Evolutionary conservation across 2,113 vertebrate species (phyloP).

Genomic region (Mohoua ochrocephala): DNA sequence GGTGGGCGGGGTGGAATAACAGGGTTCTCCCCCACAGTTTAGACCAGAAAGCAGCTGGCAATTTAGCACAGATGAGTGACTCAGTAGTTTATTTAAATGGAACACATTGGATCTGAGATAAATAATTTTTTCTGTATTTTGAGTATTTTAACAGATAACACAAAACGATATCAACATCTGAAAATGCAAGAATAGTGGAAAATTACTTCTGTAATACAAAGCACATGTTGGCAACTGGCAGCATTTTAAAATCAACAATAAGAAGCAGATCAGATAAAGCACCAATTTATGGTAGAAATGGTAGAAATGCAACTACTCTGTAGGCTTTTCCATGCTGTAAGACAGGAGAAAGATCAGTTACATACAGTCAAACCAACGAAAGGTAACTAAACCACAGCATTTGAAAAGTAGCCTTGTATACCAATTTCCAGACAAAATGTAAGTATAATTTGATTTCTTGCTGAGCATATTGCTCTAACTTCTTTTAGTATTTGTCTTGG

Average conservation of each 20-base stretch:
- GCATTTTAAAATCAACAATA: not conserved
- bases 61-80: not conserved
- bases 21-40: not conserved
- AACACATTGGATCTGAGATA: not conserved
- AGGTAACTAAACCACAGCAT: not conserved
- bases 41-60: not conserved
- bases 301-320: not conserved
- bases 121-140: not conserved
- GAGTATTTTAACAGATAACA: not conserved
- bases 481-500: not conserved
- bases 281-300: not conserved
- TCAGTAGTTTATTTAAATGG: conserved; percentile 5
- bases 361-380: not conserved
- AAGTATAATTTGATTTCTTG: not conserved
- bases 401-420: not conserved
- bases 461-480: not conserved
- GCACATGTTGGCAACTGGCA: not conserved
- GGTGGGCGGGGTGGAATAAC: not conserved
- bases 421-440: not conserved
- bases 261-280: not conserved
- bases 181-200: not conserved
- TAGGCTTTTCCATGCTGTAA: not conserved
- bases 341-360: not conserved
- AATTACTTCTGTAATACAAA: not conserved
- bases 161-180: not conserved